Evolutionary conservation across 2,797 vertebrate species (phyloP).

Genomic region (Graptemys geographica): DNA sequence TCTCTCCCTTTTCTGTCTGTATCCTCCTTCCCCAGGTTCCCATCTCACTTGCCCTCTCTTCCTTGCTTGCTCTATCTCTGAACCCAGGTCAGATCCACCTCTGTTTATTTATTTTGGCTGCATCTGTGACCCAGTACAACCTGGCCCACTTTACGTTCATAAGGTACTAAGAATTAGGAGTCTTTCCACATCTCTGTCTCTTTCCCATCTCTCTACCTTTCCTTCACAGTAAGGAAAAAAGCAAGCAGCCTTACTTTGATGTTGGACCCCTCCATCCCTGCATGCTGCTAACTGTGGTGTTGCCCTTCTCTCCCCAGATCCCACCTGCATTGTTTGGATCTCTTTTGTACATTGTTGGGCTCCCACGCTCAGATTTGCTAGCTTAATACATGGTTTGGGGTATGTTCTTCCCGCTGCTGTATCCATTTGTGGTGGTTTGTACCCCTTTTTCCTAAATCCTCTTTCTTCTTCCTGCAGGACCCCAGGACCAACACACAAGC

Average conservation of each 20-base stretch:
- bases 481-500: not conserved
- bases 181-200: not conserved
- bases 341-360: not conserved
- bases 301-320: not conserved
- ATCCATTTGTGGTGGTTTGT: not conserved
- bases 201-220: not conserved
- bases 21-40: not conserved
- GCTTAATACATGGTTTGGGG: not conserved
- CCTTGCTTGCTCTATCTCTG: not conserved
- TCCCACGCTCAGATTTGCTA: not conserved
- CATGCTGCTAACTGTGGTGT: not conserved
- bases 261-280: too few species aligned
- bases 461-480: not conserved
- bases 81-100: not conserved
- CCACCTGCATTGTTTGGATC: not conserved
- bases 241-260: not conserved
- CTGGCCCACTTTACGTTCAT: too few species aligned
- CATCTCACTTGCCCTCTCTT: not conserved
- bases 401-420: conserved; percentile 11
- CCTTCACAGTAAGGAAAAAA: not conserved
- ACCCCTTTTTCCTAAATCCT: not conserved
- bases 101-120: not conserved
- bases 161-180: not conserved
- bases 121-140: too few species aligned
- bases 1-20: not conserved